Percentiles rank a stretch among this genome's conserved stretches.
phyloP scores from a whole-genome alignment of 2,113 vertebrate species.

The Neopipo cinnamomea region DNA sequence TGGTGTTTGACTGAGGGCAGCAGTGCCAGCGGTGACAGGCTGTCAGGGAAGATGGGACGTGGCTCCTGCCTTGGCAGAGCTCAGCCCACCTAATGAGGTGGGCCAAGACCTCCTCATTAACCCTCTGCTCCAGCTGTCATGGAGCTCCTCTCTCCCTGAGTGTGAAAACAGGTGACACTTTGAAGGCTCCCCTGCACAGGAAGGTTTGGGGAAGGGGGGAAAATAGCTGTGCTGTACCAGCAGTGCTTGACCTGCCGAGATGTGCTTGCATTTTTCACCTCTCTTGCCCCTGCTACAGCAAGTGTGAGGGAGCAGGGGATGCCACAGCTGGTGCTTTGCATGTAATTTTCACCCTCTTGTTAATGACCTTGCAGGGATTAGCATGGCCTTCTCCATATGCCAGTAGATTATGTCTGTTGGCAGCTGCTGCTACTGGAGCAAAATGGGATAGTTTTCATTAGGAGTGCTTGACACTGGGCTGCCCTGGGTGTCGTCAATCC shows the following conservation, averaged over 20 bases:
- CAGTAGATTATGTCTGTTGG: slow-evolving; percentile 71
- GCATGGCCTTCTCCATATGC: slow-evolving; percentile 75
- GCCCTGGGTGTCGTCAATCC: slow-evolving; percentile 75
- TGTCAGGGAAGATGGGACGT: neutral
- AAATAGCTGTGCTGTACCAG: slow-evolving; percentile 1
- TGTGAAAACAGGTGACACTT: neutral
- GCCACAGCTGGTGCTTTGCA: slow-evolving; percentile 71
- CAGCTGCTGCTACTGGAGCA: slow-evolving; percentile 69
- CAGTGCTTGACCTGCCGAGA: neutral
- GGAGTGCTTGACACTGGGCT: slow-evolving; percentile 68
- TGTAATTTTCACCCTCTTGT: slow-evolving; percentile 70
- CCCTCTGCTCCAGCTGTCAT: neutral
- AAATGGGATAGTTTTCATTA: slow-evolving; percentile 76
- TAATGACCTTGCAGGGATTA: slow-evolving; percentile 76
- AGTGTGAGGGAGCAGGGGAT: slow-evolving; percentile 44
- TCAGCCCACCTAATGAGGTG: accelerated
- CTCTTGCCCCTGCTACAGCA: slow-evolving; percentile 37
- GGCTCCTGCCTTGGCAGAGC: neutral
- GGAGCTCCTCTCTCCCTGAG: neutral
- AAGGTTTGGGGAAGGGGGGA: neutral
- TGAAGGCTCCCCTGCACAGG: neutral
- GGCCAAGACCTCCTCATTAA: neutral
- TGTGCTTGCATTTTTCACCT: neutral
- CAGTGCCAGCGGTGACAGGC: accelerated
- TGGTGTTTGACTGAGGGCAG: neutral